Evolutionary conservation across 2,113 vertebrate genomes (phyloP), one percentile per base, ranked within the genome.

Genomic region (Stigmatopora argus): DNA sequence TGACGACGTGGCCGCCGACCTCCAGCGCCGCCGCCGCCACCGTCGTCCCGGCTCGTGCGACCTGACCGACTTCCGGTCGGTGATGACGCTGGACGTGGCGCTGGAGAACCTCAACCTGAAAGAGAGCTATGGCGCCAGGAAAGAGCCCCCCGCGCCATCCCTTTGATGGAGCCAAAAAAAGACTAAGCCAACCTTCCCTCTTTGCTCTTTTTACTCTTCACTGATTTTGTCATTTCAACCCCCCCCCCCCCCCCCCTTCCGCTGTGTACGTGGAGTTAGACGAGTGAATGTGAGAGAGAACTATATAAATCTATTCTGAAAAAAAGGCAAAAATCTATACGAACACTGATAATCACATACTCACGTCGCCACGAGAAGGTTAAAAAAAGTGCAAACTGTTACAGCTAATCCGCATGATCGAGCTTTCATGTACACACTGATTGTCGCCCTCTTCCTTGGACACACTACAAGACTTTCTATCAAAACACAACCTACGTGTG

Each of bases 11-110:
- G 71, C 84, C 62, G 83, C 84, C 44, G 96, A 55, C 94, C 46
- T 41, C 9, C 38, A 41, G 38, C 38, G 93, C 93, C 79, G 96
- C 95, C 52, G 96, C 98, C 44, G 96, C 96, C 91, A 95, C 97
- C 65, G 94, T 79, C 80, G 81, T 68, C 83, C 79, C 53, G 73
- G 81, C 53, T 48, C 73, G 1, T 93, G 94, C 77, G 94, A 95
- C 84, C 94, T 98, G 86, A 94, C 93, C 15, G 95, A 98, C 94
- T 99, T 99, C 89, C 91, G 95, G 92, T 93, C 96, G 92, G 96
- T 99, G 92, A 99, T 98, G 97, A 96, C 97, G 93, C 89, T 99
- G 91, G 97, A 99, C 91, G 95, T 98, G 93, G 97, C 97, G 80
- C 92, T 99, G 95, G 95, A 99, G 92, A 98, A 94, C 89, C 95